phyloP scores from a whole-genome alignment of 2,888 invertebrate species.

The Drosophila fungiperda region DNA sequence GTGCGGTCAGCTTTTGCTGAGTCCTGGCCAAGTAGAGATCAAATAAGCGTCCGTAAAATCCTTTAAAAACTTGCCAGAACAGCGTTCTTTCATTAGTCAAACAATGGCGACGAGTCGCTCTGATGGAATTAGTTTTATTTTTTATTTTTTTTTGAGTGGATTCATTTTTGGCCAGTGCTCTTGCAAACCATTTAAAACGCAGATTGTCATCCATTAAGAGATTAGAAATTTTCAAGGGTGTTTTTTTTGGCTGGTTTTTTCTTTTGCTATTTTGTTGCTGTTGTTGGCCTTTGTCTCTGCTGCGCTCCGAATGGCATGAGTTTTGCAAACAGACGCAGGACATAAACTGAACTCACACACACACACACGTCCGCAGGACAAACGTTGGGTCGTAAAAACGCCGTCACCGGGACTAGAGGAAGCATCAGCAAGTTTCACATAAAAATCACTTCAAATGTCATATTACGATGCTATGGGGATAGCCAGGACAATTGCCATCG shows the following conservation, averaged over 20 bases:
- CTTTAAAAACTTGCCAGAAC: constrained; percentile 80
- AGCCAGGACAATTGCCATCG: constrained; percentile 75
- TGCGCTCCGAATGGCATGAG: constrained; percentile 61
- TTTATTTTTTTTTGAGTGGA: constrained; percentile 64
- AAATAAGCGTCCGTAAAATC: constrained; percentile 67
- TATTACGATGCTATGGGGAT: constrained; percentile 67
- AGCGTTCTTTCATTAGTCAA: constrained; percentile 80
- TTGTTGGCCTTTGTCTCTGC: constrained; percentile 70
- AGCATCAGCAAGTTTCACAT: constrained; percentile 81
- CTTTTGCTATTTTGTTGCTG: constrained; percentile 17
- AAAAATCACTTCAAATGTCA: constrained; percentile 82
- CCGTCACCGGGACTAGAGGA: constrained; percentile 54
- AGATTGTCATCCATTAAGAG: constrained; percentile 81
- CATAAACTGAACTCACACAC: constrained; percentile 46
- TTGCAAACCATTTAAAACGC: constrained; percentile 82
- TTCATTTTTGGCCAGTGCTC: constrained; percentile 55
- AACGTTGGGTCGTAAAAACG: constrained; percentile 66
- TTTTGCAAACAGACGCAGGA: constrained; percentile 73
- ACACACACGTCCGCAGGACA: constrained; percentile 43
- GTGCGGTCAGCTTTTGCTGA: constrained; percentile 16
- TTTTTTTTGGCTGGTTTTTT: constrained; percentile 45
- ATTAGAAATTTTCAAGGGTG: constrained; percentile 81
- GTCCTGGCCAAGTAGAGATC: constrained; percentile 47
- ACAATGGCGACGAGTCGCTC: constrained; percentile 63
- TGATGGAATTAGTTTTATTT: constrained; percentile 82